These are phyloP conservation scores for Mesopsocus fuscifrons DNA, from an alignment of 2,888 invertebrate species.

Conservation along the genomic window DNA sequence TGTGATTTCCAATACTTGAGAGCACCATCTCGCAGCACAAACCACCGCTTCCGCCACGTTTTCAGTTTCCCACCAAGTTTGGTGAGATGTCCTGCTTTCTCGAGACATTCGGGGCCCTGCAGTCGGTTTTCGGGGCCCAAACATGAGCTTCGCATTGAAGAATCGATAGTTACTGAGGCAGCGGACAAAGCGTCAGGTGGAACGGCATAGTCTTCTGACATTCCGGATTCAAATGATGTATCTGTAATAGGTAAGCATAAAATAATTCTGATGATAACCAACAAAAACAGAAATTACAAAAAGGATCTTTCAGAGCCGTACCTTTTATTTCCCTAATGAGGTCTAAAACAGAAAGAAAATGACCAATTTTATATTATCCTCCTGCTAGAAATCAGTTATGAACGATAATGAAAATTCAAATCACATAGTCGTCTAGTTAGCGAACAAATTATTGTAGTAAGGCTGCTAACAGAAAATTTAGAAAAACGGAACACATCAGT, in stretches of 20 bases:
- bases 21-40: slow-evolving; percentile 81
- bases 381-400: too few relatives aligned
- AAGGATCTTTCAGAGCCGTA: neutral
- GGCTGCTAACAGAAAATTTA: too few relatives aligned
- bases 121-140: slow-evolving; percentile 30
- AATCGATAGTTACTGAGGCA: slow-evolving; percentile 58
- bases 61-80: slow-evolving; percentile 88
- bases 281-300: slow-evolving; percentile 1
- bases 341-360: neutral
- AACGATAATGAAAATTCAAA: too few relatives aligned
- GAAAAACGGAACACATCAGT: too few relatives aligned
- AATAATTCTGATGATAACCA: slow-evolving; percentile 8
- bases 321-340: too few relatives aligned
- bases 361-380: slow-evolving; percentile 6
- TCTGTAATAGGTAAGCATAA: too few relatives aligned
- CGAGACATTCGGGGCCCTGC: slow-evolving; percentile 54
- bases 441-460: too few relatives aligned
- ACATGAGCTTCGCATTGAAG: slow-evolving; percentile 43
- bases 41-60: slow-evolving; percentile 93
- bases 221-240: slow-evolving; percentile 80
- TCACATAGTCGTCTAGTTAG: too few relatives aligned
- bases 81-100: slow-evolving; percentile 76
- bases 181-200: slow-evolving; percentile 84
- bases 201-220: slow-evolving; percentile 91
- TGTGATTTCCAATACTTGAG: slow-evolving; percentile 91